Percentiles rank a stretch among this genome's conserved stretches.
Conservation (phyloP, 2,797 vertebrate species). For the Scarus forsteni region DNA sequence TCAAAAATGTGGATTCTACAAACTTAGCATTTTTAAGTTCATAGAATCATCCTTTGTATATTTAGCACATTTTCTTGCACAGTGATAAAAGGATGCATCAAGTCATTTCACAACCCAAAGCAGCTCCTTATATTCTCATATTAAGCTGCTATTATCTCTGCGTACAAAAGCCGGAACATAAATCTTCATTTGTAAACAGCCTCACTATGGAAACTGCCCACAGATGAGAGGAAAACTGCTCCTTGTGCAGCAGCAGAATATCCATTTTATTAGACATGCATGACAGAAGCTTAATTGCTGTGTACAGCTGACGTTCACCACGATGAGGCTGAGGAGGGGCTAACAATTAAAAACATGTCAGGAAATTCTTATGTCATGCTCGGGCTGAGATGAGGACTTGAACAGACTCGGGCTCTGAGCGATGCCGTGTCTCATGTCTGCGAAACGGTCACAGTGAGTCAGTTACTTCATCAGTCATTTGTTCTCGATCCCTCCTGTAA, state of each 20-base stretch:
- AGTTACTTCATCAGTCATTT: conserved; percentile 74
- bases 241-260: conserved; percentile 34
- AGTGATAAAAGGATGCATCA: background rate
- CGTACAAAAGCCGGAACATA: conserved; percentile 20
- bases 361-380: conserved; percentile 55
- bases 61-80: background rate
- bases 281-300: conserved; percentile 70
- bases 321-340: conserved; percentile 61
- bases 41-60: too few relatives aligned
- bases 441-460: conserved; percentile 59
- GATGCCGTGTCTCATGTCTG: conserved; percentile 43
- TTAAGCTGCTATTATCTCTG: conserved; percentile 35
- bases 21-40: too few relatives aligned
- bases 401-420: conserved; percentile 34
- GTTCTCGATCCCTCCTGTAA: conserved; percentile 72
- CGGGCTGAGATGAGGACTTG: conserved; percentile 38
- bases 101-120: conserved; percentile 23
- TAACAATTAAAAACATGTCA: conserved; percentile 75
- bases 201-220: conserved; percentile 12
- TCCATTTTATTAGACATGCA: conserved; percentile 64
- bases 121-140: conserved; percentile 17
- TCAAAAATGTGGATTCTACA: too few relatives aligned
- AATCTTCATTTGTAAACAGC: conserved; percentile 38
- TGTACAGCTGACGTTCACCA: conserved; percentile 50
- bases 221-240: conserved; percentile 22